Conservation (phyloP, 2,113 vertebrate species). For the Anthoscopus minutus region DNA sequence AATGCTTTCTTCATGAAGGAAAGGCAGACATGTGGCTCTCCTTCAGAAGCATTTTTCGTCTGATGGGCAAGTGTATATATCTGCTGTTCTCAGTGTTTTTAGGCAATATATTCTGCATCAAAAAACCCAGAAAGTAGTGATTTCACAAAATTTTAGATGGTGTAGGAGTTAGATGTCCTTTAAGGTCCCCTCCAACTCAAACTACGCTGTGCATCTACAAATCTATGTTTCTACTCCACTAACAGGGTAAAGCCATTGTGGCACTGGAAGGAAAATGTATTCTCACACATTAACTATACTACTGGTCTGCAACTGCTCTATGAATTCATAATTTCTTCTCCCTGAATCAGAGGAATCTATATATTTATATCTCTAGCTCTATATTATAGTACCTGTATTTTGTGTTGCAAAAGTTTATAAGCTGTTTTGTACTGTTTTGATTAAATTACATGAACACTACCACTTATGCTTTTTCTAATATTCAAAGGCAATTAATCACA, state of each 20-base stretch:
- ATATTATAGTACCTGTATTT: no score
- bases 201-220: neutral
- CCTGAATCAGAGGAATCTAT: neutral
- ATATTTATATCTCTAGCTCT: neutral
- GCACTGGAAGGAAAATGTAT: neutral
- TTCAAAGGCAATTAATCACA: neutral
- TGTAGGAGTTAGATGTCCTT: neutral
- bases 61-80: neutral
- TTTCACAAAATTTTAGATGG: neutral
- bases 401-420: neutral
- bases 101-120: neutral
- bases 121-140: neutral
- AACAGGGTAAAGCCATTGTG: neutral
- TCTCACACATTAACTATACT: neutral
- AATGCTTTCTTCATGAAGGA: neutral
- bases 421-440: neutral
- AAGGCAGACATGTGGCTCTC: neutral
- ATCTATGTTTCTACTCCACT: neutral
- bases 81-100: neutral
- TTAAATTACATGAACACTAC: neutral
- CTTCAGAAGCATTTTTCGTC: neutral
- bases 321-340: neutral
- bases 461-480: neutral
- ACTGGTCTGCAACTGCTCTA: neutral
- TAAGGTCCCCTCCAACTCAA: neutral